Evolutionary conservation across 2,797 vertebrate species (phyloP).

Genomic region (Neostethus bicornis): DNA sequence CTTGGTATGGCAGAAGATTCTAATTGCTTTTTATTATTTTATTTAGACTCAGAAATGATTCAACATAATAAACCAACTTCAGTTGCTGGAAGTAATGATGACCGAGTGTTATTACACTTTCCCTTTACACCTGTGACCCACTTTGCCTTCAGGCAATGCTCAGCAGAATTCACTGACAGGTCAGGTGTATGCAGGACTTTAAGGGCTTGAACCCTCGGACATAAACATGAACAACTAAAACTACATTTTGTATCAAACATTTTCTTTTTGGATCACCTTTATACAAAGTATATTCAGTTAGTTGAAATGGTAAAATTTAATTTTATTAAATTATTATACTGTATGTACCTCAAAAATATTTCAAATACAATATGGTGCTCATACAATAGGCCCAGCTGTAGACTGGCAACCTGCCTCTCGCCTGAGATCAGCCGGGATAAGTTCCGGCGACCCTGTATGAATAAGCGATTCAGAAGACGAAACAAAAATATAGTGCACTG

Average conservation of each 20-base stretch:
- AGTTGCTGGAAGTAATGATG: too few species aligned
- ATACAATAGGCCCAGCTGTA: too few species aligned
- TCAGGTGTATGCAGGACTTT: background rate
- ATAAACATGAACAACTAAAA: background rate
- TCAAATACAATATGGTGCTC: too few species aligned
- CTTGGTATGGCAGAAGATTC: conserved; percentile 3
- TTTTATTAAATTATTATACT: too few species aligned
- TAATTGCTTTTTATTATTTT: background rate
- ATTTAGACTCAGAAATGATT: background rate
- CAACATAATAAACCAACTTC: background rate
- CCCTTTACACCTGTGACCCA: background rate
- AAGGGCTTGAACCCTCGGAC: too few species aligned
- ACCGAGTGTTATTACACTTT: background rate
- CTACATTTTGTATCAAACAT: background rate
- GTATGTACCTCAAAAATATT: too few species aligned
- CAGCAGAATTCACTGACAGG: background rate
- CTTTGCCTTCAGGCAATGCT: background rate
- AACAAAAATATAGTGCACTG: too few species aligned
- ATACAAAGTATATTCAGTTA: background rate
- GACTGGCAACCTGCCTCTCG: too few species aligned
- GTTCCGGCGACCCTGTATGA: too few species aligned
- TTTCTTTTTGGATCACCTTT: background rate
- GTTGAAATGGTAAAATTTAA: background rate
- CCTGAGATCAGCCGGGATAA: too few species aligned
- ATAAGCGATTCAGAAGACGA: too few species aligned